Conservation (phyloP, 2,888 invertebrate species). For the Aromia moschata region DNA sequence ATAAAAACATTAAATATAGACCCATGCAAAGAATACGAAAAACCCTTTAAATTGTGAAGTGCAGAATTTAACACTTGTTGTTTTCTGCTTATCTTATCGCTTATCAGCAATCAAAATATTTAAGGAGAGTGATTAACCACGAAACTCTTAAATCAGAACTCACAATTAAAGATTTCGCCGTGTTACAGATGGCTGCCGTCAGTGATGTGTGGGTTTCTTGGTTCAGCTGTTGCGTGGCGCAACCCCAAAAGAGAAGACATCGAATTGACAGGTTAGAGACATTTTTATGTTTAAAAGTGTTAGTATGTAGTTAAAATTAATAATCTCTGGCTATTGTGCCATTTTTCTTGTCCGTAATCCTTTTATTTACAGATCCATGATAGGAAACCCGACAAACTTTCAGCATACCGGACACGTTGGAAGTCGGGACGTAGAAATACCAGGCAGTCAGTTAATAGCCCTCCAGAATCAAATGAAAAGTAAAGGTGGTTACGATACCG, state of each 20-base stretch:
- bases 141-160: too few species aligned
- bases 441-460: constrained; percentile 82
- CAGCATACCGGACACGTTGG: constrained; percentile 93
- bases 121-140: too few species aligned
- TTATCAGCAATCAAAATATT: background rate
- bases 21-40: too few species aligned
- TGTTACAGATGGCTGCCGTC: constrained; percentile 66
- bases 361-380: constrained; percentile 91
- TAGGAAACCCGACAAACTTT: constrained; percentile 94
- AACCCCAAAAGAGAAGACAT: constrained; percentile 79
- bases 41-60: too few species aligned
- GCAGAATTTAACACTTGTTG: too few species aligned
- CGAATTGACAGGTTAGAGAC: constrained; percentile 75
- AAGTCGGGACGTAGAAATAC: constrained; percentile 88
- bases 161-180: too few species aligned
- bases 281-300: too few species aligned
- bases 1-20: too few species aligned
- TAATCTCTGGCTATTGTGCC: too few species aligned
- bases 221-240: constrained; percentile 90
- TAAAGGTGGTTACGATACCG: constrained; percentile 88
- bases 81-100: background rate
- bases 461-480: constrained; percentile 95
- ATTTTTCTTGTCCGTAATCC: too few species aligned
- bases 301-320: too few species aligned
- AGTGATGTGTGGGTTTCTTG: constrained; percentile 89